Evolutionary conservation across 2,888 invertebrate species (phyloP).

Genomic region (Tinea pellionella): DNA sequence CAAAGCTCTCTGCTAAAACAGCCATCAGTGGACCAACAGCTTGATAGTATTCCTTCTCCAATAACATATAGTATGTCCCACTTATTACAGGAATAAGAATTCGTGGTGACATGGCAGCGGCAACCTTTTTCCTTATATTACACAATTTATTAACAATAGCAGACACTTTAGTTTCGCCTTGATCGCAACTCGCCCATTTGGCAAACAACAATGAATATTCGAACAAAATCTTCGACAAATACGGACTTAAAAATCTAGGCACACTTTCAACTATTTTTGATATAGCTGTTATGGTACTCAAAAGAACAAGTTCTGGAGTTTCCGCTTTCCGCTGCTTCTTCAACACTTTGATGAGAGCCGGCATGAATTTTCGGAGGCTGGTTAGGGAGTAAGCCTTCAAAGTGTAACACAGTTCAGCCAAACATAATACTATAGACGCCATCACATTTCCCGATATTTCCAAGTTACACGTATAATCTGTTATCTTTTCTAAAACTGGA

Average conservation of each 20-base stretch:
- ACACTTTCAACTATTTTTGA: conserved; percentile 86
- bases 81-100: conserved; percentile 81
- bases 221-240: conserved; percentile 77
- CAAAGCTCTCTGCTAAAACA: conserved; percentile 79
- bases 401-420: conserved; percentile 82
- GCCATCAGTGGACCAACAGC: conserved; percentile 80
- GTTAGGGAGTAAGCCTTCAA: conserved; percentile 81
- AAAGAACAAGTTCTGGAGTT: conserved; percentile 71
- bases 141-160: conserved; percentile 69
- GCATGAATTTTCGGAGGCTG: conserved; percentile 83
- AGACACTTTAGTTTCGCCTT: conserved; percentile 59
- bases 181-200: conserved; percentile 59
- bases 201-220: conserved; percentile 72
- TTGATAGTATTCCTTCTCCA: conserved; percentile 68
- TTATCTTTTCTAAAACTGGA: conserved; percentile 75
- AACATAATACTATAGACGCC: conserved; percentile 79
- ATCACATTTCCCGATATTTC: conserved; percentile 71
- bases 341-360: conserved; percentile 75
- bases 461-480: conserved; percentile 67
- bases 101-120: conserved; percentile 75
- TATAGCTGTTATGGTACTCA: conserved; percentile 82
- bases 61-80: conserved; percentile 71
- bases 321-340: conserved; percentile 71
- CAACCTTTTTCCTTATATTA: conserved; percentile 75
- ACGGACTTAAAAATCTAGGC: conserved; percentile 87